Base-by-base conservation (phyloP, 2,888 invertebrate genomes). In the Tachystola acroxantha region DNA sequence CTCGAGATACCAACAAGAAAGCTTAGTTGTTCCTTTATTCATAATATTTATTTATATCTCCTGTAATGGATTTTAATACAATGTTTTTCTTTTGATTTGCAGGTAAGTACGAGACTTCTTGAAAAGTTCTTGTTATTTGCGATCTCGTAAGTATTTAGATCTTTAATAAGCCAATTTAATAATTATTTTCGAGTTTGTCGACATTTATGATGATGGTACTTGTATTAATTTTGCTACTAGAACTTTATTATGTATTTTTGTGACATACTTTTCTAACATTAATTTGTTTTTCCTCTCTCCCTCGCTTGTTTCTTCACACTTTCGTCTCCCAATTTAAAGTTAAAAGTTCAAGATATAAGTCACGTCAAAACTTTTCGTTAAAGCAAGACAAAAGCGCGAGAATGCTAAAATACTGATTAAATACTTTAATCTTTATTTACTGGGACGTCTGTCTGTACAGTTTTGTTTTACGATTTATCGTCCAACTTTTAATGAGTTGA, bases 351-450 rank as follows among this genome's bases (percentile, higher is more conserved):
- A 71, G 71, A 72, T 70, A 80, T 79, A 79, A 81, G 74, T 82
- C 77, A 79, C 61, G 74, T 72, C 71, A 60, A 63, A 84, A 82
- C 68, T 84, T 82, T 67, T 62, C 59, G 68, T 65, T 61, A 62
- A 68, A 11, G 66, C 68, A 71, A 66, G 58, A 57, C 54, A 55
- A 27, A 46, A 43, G 43, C 47, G 52, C 40, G 51, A 49, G 50
- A 57, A 61, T 55, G 60, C 52, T 52, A 60, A 64, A 61, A 71
- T 65, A 70, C 76, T 79, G 79, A 82, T 81, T 79, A 77, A 80
- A 81, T 75, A 74, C 76, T 76, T 74, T 78, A 78, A 81, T 81
- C 78, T 74, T 78, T 82, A 81, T 81, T 80, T 82, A 80, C 78
- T 65, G 70, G 53, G 63, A 66, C 64, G 69, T 76, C 67, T 72